Conservation (phyloP, 1,140 invertebrate genomes). For the Telenomus remus region DNA sequence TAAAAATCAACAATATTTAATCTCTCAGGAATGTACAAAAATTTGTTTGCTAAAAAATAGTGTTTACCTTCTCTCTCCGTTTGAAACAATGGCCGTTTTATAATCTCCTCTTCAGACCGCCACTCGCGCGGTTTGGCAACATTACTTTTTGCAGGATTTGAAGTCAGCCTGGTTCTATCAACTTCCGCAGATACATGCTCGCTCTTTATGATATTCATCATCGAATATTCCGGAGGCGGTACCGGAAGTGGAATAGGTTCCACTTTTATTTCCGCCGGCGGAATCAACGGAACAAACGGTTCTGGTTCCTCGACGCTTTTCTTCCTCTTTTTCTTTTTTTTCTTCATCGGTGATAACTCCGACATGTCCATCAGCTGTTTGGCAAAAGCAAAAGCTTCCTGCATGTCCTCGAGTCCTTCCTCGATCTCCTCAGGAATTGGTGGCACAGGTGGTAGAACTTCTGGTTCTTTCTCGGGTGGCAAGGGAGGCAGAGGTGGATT, state of each 20-base stretch:
- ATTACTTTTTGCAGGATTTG: conserved; percentile 64
- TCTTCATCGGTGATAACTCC: conserved; percentile 21
- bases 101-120: conserved; percentile 50
- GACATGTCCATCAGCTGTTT: conserved; percentile 67
- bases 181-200: neutral
- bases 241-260: conserved; percentile 5
- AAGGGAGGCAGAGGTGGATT: conserved; percentile 26
- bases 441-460: neutral
- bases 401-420: conserved; percentile 68
- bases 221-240: conserved; percentile 1
- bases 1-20: too few relatives aligned
- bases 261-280: neutral
- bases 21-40: too few relatives aligned
- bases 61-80: conserved; percentile 43
- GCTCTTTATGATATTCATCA: neutral
- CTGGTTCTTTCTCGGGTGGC: conserved; percentile 1
- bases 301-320: conserved; percentile 20
- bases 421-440: conserved; percentile 34
- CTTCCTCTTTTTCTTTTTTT: conserved; percentile 38
- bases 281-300: conserved; percentile 31
- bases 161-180: conserved; percentile 62
- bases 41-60: too few relatives aligned
- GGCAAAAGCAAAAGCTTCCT: conserved; percentile 70
- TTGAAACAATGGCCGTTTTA: conserved; percentile 5
- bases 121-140: conserved; percentile 58